phyloP scores from a whole-genome alignment of 2,113 vertebrate species.

The Coreoperca whiteheadi region DNA sequence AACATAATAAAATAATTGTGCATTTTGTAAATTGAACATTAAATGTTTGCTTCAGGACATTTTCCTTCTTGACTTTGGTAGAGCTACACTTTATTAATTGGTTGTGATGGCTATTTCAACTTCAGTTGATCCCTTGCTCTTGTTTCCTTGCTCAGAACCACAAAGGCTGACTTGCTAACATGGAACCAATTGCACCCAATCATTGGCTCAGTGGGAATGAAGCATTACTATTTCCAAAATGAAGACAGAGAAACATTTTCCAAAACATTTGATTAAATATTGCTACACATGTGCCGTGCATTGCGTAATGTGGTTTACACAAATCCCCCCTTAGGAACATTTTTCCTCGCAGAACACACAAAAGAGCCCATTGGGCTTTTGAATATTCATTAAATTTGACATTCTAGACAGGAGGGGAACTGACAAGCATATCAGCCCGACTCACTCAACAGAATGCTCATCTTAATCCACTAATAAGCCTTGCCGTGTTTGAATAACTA shows the following conservation, averaged over 20 bases:
- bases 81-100: background rate
- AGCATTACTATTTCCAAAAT: background rate
- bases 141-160: background rate
- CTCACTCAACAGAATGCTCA: constrained; percentile 57
- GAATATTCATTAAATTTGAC: constrained; percentile 70
- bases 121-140: background rate
- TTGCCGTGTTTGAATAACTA: constrained; percentile 57
- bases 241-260: constrained; percentile 13
- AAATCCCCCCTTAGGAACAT: constrained; percentile 40
- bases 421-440: constrained; percentile 64
- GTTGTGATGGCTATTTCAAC: background rate
- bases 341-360: constrained; percentile 45
- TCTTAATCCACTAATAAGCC: constrained; percentile 69
- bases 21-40: background rate
- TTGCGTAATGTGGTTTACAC: constrained; percentile 48
- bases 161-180: background rate
- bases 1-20: background rate
- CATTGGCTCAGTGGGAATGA: constrained; percentile 3
- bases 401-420: constrained; percentile 53
- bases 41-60: background rate
- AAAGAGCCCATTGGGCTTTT: constrained; percentile 48
- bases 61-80: background rate
- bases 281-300: constrained; percentile 9
- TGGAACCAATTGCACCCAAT: background rate
- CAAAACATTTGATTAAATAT: constrained; percentile 31